These are phyloP conservation scores for Hyposmocoma kahamanoa DNA, from an alignment of 1,140 invertebrate species.

Conservation along the genomic window DNA sequence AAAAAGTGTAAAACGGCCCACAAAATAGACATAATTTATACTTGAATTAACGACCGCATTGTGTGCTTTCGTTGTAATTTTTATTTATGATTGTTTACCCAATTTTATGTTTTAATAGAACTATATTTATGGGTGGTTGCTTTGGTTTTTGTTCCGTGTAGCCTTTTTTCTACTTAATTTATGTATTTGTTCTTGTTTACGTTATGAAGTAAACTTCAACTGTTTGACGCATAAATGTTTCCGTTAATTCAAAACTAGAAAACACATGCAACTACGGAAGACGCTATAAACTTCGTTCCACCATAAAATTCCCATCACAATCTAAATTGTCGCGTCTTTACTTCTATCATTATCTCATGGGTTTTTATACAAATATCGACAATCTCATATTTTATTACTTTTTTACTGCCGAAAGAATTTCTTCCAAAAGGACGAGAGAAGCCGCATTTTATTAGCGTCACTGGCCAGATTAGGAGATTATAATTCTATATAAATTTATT, in stretches of 20 bases:
- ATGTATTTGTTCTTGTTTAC: slow-evolving; percentile 44
- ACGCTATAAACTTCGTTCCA: no score
- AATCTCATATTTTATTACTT: slow-evolving; percentile 50
- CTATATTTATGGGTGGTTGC: slow-evolving; percentile 46
- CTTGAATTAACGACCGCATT: slow-evolving; percentile 60
- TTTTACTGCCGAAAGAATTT: slow-evolving; percentile 48
- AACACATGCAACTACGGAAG: no score
- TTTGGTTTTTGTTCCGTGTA: slow-evolving; percentile 42
- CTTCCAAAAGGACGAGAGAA: slow-evolving; percentile 35
- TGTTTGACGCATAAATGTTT: no score
- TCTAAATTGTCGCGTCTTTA: slow-evolving; percentile 12
- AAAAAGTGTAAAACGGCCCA: slow-evolving; percentile 65
- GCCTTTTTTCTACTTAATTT: slow-evolving; percentile 39
- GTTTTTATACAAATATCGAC: slow-evolving; percentile 39
- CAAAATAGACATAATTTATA: slow-evolving; percentile 69
- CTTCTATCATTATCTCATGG: not conserved
- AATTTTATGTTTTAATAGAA: slow-evolving; percentile 72
- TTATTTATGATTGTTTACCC: slow-evolving; percentile 72
- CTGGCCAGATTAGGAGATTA: slow-evolving; percentile 48
- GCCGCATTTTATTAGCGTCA: slow-evolving; percentile 22
- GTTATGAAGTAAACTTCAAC: slow-evolving; percentile 44
- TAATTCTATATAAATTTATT: slow-evolving; percentile 63
- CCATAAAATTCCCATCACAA: not conserved
- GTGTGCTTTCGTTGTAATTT: slow-evolving; percentile 65
- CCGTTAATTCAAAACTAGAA: no score